phyloP scores from a whole-genome alignment of 2,888 invertebrate species.

The Tinea semifulvella region DNA sequence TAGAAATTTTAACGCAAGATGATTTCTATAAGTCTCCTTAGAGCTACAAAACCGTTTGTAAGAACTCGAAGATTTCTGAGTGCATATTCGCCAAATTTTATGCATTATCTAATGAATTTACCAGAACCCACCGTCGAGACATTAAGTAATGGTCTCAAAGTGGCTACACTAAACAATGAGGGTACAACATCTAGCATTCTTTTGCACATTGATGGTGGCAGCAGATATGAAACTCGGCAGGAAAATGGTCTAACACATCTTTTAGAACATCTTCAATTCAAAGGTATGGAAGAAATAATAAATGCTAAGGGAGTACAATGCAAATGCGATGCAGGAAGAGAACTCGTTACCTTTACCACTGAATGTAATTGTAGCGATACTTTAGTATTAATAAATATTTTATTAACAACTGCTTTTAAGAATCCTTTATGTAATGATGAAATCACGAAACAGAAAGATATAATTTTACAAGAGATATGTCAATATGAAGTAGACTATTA shows the following conservation, averaged over 20 bases:
- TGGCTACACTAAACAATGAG: neutral
- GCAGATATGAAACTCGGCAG: constrained; percentile 35
- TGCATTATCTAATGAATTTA: constrained; percentile 9
- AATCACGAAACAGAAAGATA: constrained; percentile 31
- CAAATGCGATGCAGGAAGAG: neutral
- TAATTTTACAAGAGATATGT: constrained; percentile 34
- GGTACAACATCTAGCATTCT: constrained; percentile 28
- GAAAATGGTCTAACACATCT: constrained; percentile 46
- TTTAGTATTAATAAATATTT: constrained; percentile 23
- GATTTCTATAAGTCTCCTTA: too few species aligned
- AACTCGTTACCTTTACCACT: neutral
- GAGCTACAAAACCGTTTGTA: too few species aligned
- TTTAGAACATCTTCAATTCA: constrained; percentile 44
- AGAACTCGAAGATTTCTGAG: too few species aligned
- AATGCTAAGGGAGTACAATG: neutral
- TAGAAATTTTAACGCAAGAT: too few species aligned
- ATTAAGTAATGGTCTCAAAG: neutral
- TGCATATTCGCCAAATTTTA: neutral
- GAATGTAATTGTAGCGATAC: constrained; percentile 15
- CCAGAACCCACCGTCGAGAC: neutral
- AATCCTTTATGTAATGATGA: constrained; percentile 25
- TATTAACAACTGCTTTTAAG: constrained; percentile 25
- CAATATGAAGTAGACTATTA: constrained; percentile 42
- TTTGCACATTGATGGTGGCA: constrained; percentile 35
- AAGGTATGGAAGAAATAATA: constrained; percentile 23